These are phyloP conservation scores for Drosophila mulleri DNA, from an alignment of 2,888 invertebrate species.

Conservation along the genomic window DNA sequence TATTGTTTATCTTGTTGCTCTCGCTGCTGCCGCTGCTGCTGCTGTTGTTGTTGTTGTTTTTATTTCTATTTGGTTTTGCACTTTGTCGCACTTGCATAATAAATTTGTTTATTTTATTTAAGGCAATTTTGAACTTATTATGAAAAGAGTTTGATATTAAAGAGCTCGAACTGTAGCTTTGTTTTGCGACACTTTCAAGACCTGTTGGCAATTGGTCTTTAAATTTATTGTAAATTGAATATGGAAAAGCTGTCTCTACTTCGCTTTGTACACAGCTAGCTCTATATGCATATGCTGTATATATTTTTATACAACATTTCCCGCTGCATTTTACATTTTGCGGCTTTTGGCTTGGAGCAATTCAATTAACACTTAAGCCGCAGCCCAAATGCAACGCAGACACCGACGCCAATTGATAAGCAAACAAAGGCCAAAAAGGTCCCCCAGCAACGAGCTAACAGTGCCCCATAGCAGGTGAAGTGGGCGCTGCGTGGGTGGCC, in stretches of 20 bases:
- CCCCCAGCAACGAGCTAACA: constrained; percentile 6
- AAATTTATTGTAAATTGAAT: neutral
- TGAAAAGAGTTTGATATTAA: constrained; percentile 1
- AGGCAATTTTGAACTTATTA: constrained; percentile 21
- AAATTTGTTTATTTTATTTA: constrained; percentile 22
- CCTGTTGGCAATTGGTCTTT: constrained; percentile 17
- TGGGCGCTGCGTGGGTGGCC: constrained; percentile 33
- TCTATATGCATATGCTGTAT: neutral
- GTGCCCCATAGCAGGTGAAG: neutral
- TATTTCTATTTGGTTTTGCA: constrained; percentile 10
- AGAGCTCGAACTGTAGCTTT: constrained; percentile 30
- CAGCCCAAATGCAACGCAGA: constrained; percentile 60
- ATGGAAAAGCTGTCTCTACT: neutral
- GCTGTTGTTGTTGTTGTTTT: neutral
- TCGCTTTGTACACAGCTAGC: constrained; percentile 1
- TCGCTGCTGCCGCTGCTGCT: constrained; percentile 6
- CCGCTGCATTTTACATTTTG: constrained; percentile 19
- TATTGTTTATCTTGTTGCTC: constrained; percentile 13
- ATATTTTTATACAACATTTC: constrained; percentile 16
- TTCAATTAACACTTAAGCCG: constrained; percentile 74
- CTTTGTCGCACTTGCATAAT: constrained; percentile 70
- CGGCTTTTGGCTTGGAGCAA: constrained; percentile 40
- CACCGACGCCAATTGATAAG: constrained; percentile 65
- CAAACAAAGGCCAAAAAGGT: constrained; percentile 62
- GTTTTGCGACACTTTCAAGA: constrained; percentile 36